A percentile compares a stretch with the other conserved stretches of the same genome.
phyloP scores from a whole-genome alignment of 2,797 vertebrate species.

The Hozukius guyotensis region DNA sequence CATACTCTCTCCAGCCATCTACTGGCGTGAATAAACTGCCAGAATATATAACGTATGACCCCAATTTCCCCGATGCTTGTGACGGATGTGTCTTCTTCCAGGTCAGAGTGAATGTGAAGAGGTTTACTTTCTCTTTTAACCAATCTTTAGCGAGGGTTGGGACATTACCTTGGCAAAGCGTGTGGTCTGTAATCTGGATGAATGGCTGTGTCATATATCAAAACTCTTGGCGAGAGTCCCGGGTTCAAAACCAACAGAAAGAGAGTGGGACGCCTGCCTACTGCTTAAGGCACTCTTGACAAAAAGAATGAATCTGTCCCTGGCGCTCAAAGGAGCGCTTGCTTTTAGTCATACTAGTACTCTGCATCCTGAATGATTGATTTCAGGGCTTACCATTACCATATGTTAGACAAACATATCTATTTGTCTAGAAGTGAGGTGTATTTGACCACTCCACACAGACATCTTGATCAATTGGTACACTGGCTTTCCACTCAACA shows the following conservation, averaged over 20 bases:
- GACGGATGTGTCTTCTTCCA: constrained; percentile 49
- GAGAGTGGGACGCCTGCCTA: constrained; percentile 4
- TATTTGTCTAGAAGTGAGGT: constrained; percentile 13
- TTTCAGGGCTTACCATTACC: constrained; percentile 29
- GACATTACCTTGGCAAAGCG: constrained; percentile 60
- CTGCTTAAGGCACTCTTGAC: constrained; percentile 12
- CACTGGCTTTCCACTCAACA: constrained; percentile 7
- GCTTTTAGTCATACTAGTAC: constrained; percentile 26
- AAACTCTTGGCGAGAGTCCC: constrained; percentile 51
- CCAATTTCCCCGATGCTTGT: constrained; percentile 26
- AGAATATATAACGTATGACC: constrained; percentile 50
- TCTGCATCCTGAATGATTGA: constrained; percentile 29
- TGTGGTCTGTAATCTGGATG: constrained; percentile 49
- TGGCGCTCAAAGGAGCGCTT: not conserved
- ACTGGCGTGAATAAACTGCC: constrained; percentile 42
- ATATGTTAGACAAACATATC: constrained; percentile 19
- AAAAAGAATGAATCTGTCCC: constrained; percentile 33
- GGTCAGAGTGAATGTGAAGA: constrained; percentile 49
- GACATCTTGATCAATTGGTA: constrained; percentile 25
- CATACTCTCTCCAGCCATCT: constrained; percentile 40
- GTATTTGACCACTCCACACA: constrained; percentile 20
- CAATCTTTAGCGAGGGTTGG: constrained; percentile 42
- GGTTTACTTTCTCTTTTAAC: constrained; percentile 56
- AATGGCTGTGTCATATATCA: constrained; percentile 55
- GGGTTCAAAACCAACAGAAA: constrained; percentile 42